A percentile compares a stretch with the other conserved stretches of the same genome.
These are phyloP conservation scores for Dryas iulia DNA, from an alignment of 1,140 invertebrate species.

Conservation along the genomic window DNA sequence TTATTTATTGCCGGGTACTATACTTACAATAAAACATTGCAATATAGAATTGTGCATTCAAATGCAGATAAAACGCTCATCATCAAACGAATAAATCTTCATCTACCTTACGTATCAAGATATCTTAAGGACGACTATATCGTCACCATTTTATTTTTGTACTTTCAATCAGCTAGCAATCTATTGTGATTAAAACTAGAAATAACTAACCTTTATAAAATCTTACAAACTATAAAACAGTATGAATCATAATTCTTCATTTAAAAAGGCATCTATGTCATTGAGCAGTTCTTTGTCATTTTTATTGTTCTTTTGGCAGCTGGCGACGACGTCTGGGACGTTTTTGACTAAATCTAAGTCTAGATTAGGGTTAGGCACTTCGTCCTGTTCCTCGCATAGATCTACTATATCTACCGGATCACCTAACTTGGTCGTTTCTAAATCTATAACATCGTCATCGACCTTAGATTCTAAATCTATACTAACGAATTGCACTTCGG, in stretches of 20 bases:
- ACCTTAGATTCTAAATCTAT: conserved; percentile 39
- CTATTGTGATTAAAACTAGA: neutral
- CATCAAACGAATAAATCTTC: neutral
- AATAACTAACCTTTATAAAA: neutral
- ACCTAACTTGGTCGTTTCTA: conserved; percentile 50
- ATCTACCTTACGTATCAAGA: neutral
- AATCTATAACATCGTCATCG: conserved; percentile 59
- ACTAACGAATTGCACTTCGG: conserved; percentile 65
- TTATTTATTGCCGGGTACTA: too few species aligned
- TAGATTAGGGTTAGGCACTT: conserved; percentile 47
- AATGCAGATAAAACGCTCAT: neutral
- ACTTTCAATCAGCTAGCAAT: conserved; percentile 16
- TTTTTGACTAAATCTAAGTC: conserved; percentile 62
- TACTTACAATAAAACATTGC: neutral
- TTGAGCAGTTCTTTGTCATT: conserved; percentile 48
- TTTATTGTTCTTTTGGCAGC: conserved; percentile 53
- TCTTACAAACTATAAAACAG: conserved; percentile 18
- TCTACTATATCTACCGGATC: conserved; percentile 62
- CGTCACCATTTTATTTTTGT: neutral
- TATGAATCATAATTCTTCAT: conserved; percentile 59
- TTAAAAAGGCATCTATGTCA: conserved; percentile 57
- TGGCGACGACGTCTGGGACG: conserved; percentile 69
- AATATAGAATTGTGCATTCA: neutral
- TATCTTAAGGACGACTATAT: neutral
- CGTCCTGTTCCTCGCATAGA: conserved; percentile 62